Base-by-base conservation (phyloP, 2,113 vertebrate species). In the Himantopus leucocephalus region DNA sequence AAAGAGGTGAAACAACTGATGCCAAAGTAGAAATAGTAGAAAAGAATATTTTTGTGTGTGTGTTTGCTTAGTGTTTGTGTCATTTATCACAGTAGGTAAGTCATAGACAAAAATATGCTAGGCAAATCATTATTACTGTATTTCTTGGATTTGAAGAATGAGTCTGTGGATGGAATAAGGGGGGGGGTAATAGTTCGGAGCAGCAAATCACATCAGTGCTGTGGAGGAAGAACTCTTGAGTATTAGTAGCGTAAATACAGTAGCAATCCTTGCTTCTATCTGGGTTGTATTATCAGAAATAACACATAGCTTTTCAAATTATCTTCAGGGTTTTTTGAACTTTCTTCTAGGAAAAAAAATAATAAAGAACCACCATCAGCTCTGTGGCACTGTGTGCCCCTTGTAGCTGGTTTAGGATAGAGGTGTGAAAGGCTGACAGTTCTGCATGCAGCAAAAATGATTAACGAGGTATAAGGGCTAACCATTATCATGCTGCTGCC, bases 321-420 rank as follows among this genome's bases (percentile, higher is more conserved):
- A 34, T 37, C 32, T 72, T 59, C 23, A 50, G 34, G 12, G 20
- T 8, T 20, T 62, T 29, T 26, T 9, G 4, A 60, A 67, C 32
- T 60, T 58, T 17, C 7, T 62, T 84, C 18, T 60, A 39, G 39
- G 18, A 26, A 14, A 10, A 13, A 30, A 56, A 48, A 24, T 10
- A 7, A 34, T 23, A 18, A 72, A 80, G 59, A 59, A 5, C 24
- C 2, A 21, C 29, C 22, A 14, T 41, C 59, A 62, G 16, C 23
- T 79, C 0, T 56, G 66, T 66, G 35, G 29, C 12, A 23, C 9
- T 48, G 27, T 10, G 15, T 59, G 62, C n/a, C 13, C 16, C 29
- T 59, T 0, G 0, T 24, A 39, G 70, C 71, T 88, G 34, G 3
- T 23, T 82, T 67, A 19, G 2, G 1, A 3, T 3, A 10, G 35